Base-by-base conservation (phyloP, 2,797 vertebrate genomes). In the Esox lucius region DNA sequence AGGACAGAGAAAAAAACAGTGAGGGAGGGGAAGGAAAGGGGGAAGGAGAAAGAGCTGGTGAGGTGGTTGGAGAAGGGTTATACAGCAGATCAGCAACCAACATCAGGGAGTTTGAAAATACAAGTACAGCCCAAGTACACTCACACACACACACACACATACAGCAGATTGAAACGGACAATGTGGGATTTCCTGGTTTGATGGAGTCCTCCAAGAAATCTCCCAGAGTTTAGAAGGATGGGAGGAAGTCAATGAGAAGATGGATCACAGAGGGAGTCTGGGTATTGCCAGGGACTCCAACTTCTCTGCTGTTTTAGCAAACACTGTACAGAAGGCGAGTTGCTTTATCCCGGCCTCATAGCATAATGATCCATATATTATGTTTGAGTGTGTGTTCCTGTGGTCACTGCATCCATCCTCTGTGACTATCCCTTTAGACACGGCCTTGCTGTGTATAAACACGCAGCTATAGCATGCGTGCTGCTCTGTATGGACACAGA, bases 301-400 rank as follows among this genome's bases (percentile, higher is more conserved):
- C 78, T 92, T 88, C 87, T 78, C 83, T 31, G 75, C 68, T 61
- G 72, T 19, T 73, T 92, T 88, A 91, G 91, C 89, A 87, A 82
- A 87, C 85, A 83, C 85, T 75, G 81, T 78, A 75, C 62, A 73
- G 75, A 77, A 81, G 81, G 81, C 77, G 77, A 85, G 82, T 78
- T 39, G 73, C 83, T 75, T 77, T 75, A 12, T 31, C 83, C 79
- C 67, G 31, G 11, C 48, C 24, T 61, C 56, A 61, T 11, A 61
- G 12, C 56, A 24, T 22, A 61, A 24, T 4, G 11, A 24, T 24
- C 56, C 56, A 22, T 59, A 59, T 3, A 53, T 59, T 59, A 22
- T 22, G 56, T 22, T 22, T 59, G 11, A 22, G n/a, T 59, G 56
- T 61, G n/a, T 61, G 22, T 61, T 24, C 56, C 56, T 24, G 56